Evolutionary conservation across 1,140 invertebrate genomes (phyloP), one percentile per base, ranked within the genome.

Genomic region (Drosophila albomicans): DNA sequence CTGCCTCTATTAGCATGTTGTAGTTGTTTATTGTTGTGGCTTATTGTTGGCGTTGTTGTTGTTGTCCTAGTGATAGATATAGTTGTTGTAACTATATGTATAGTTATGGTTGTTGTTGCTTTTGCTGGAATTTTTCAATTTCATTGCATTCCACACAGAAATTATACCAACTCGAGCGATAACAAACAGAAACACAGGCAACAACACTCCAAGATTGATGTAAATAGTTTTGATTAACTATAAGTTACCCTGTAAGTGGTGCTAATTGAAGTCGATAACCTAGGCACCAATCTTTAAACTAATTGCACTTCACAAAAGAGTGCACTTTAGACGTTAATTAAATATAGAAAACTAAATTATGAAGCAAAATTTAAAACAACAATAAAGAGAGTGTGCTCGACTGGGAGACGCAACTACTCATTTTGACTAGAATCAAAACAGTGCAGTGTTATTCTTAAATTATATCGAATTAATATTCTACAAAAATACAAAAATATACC

Each of bases 51-150:
- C 15, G 45, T 62, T 35, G 28, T 45, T 32, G 7, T 32, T 54
- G 48, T 20, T 56, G 30, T n/a, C 4, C 20, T 25, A 25, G 20
- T 25, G 20, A 0, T 25, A 25, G 20, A 25, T 25, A 15, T 52
- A 59, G 56, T 32, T 52, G 32, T 30, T 41, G 38, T 6, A 48
- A 28, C 15, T 16, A 10, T 32, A 45, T 46, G 1, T 28, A 13
- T 32, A 56, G 7, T 56, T 30, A 20, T 51, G 49, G 2, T 25
- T 25, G 48, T 35, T 54, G 38, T 46, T 63, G 48, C 13, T 25
- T 28, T 73, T 61, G 54, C 35, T 13, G 48, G 51, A 65, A 67
- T 54, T 38, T 38, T 38, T 35, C 61, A 80, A 75, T 78, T 76
- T 77, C 13, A 70, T 65, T 70, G 65, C 51, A 66, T 63, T 49